These are phyloP conservation scores for Recurvirostra avosetta DNA, from an alignment of 2,113 vertebrate genomes.

Conservation along the genomic window DNA sequence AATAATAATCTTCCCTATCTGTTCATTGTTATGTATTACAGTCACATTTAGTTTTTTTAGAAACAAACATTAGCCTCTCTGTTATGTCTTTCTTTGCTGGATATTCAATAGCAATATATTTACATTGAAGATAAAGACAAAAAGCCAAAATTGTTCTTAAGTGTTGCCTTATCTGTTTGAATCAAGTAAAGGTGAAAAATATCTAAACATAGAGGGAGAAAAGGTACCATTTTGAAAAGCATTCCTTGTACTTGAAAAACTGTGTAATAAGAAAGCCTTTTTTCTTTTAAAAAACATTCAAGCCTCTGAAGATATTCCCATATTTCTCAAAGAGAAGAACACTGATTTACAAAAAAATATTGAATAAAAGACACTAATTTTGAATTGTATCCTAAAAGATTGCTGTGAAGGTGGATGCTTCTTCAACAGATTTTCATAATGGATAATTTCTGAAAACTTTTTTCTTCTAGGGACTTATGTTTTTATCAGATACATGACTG, in stretches of 20 bases:
- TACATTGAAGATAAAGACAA: not conserved
- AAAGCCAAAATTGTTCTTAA: not conserved
- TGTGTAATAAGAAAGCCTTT: not conserved
- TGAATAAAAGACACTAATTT: not conserved
- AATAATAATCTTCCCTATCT: not conserved
- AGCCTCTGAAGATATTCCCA: not conserved
- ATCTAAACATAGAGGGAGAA: not conserved
- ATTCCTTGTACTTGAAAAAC: not conserved
- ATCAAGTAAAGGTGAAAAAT: not conserved
- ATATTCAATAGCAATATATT: not conserved
- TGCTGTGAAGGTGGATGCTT: not conserved
- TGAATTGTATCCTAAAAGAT: not conserved
- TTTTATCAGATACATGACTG: not conserved
- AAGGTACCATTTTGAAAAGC: not conserved
- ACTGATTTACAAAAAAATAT: not conserved
- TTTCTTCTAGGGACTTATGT: rapidly evolving
- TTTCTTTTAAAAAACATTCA: not conserved
- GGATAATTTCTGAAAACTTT: not conserved
- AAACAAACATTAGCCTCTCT: not conserved
- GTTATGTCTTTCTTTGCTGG: not conserved
- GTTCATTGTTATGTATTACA: not conserved
- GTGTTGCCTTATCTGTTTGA: not conserved
- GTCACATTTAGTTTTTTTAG: not conserved
- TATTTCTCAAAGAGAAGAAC: not conserved
- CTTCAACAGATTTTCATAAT: not conserved